Base-by-base conservation (phyloP, 2,888 invertebrate species). In the Dryobota labecula region DNA sequence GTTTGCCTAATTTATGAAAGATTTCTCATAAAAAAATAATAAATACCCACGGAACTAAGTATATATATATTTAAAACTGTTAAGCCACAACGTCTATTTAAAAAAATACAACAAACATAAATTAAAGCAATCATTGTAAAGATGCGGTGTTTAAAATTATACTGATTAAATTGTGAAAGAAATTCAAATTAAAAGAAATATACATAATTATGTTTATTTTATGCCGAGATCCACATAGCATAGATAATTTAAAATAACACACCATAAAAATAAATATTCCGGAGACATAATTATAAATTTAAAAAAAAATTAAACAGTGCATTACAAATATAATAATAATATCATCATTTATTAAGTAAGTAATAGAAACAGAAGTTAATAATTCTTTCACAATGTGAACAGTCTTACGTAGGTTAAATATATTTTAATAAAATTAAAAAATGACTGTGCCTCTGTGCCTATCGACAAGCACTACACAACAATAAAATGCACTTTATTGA, bases 371-470 rank as follows among this genome's bases (percentile, higher is more conserved):
- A 70, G 2, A 61, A 49, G 30, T 65, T 69, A 54, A 57, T 49
- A 73, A 66, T 70, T 72, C 57, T 79, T 83, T 87, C 80, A 82
- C 82, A 87, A 83, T 82, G 74, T 80, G 61, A 66, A 49, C 78
- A 84, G 79, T 65, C 9, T 82, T 61, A 41, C 38, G 80, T 90
- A 91, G 89, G 85, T 78, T 90, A 90, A 86, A 83, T 85, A 78
- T 87, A 86, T 80, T 78, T 84, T 73, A 71, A 89, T 87, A 80
- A 47, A 79, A 89, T 86, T 82, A 87, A 87, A 89, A 87, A 89
- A 92, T 91, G 94, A 95, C 94, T 94, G 93, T 94, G 94, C 92
- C 93, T 93, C 91, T 89, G 94, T 95, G 95, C 95, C 95, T 95
- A 93, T 91, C 91, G 87, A 88, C 87, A 89, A 91, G 94, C 94